phyloP scores from a whole-genome alignment of 1,140 invertebrate genomes.

The Plutomurus gul region DNA sequence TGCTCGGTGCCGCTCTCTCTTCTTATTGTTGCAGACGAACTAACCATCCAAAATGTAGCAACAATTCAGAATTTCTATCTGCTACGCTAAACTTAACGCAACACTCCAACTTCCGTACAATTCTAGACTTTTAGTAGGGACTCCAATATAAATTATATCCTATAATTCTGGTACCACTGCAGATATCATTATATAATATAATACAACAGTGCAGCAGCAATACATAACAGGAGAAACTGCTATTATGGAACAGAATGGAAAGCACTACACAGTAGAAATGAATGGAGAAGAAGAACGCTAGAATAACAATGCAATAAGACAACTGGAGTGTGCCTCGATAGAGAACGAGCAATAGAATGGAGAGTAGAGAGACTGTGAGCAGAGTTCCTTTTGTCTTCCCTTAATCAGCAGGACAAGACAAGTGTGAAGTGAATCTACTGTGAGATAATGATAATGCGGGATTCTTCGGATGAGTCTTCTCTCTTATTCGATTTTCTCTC shows the following conservation, averaged over 20 bases:
- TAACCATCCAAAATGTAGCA: too few species aligned
- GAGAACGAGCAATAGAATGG: background rate
- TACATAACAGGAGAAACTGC: too few species aligned
- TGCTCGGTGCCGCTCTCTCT: too few species aligned
- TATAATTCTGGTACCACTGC: too few species aligned
- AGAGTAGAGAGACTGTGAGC: background rate
- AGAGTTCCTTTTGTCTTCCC: constrained; percentile 11
- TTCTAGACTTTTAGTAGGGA: too few species aligned
- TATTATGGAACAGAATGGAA: too few species aligned
- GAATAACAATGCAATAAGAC: constrained; percentile 7
- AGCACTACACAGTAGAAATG: background rate
- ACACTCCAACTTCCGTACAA: background rate
- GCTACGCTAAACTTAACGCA: background rate
- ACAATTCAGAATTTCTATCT: background rate
- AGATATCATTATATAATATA: too few species aligned
- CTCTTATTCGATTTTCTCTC: background rate
- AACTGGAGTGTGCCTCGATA: background rate
- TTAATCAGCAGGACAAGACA: constrained; percentile 25
- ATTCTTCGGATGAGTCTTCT: constrained; percentile 13
- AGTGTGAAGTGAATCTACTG: constrained; percentile 28
- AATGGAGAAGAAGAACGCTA: background rate
- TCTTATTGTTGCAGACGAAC: too few species aligned
- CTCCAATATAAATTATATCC: too few species aligned
- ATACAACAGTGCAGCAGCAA: too few species aligned
- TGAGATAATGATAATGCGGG: constrained; percentile 26